A percentile compares a stretch with the other conserved stretches of the same genome.
These are phyloP conservation scores for Myopa tessellatipennis DNA, from an alignment of 2,888 invertebrate genomes.

Conservation along the genomic window DNA sequence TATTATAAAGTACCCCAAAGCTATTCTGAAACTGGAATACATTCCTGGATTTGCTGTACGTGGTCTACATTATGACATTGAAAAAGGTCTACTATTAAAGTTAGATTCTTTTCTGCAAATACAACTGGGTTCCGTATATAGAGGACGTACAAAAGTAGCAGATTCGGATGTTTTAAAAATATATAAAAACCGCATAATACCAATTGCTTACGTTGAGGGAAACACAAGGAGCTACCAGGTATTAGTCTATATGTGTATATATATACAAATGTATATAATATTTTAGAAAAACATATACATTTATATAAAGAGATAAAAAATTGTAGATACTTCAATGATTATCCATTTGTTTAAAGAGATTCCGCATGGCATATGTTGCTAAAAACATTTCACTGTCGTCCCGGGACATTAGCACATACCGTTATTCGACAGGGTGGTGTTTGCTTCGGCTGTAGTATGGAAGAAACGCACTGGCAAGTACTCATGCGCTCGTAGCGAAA, in stretches of 20 bases:
- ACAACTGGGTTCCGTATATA: slow-evolving; percentile 92
- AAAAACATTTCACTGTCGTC: no score
- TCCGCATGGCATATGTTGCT: no score
- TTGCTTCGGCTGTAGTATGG: no score
- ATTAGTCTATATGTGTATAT: slow-evolving; percentile 43
- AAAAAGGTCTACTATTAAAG: slow-evolving; percentile 92
- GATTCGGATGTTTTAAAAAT: slow-evolving; percentile 86
- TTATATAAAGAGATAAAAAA: no score
- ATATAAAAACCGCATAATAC: slow-evolving; percentile 88
- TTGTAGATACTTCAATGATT: no score
- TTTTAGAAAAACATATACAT: not conserved
- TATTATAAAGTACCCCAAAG: slow-evolving; percentile 83
- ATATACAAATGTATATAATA: not conserved
- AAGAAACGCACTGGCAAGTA: no score
- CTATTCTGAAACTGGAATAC: slow-evolving; percentile 83
- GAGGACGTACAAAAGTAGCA: slow-evolving; percentile 83
- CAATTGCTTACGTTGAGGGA: slow-evolving; percentile 88
- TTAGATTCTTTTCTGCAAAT: slow-evolving; percentile 97
- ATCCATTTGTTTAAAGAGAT: no score
- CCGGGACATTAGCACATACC: no score
- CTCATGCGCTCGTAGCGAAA: no score
- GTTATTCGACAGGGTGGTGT: no score
- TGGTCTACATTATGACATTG: slow-evolving; percentile 97
- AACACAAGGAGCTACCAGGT: slow-evolving; percentile 79
- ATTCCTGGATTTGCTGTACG: slow-evolving; percentile 94